phyloP scores from a whole-genome alignment of 2,113 vertebrate genomes.

The Ciconia maguari region DNA sequence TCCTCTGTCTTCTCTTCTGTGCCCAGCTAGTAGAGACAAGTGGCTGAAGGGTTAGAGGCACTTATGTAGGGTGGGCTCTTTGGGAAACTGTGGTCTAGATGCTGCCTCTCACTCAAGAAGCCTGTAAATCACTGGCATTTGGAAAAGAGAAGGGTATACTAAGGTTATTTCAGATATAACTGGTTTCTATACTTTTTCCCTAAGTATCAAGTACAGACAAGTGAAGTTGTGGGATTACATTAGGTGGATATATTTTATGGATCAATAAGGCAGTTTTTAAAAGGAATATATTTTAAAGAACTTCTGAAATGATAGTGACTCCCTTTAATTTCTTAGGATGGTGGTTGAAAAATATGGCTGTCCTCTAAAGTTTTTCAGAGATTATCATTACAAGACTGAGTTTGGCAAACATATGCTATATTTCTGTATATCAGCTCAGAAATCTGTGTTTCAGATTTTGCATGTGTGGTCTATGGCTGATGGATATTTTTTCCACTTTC shows the following conservation, averaged over 20 bases:
- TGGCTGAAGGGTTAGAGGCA: not conserved
- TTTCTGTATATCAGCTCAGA: not conserved
- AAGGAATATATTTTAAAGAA: not conserved
- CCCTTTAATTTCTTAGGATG: not conserved
- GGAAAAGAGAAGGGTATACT: not conserved
- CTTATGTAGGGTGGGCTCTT: not conserved
- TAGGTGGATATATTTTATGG: not conserved
- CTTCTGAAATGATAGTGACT: not conserved
- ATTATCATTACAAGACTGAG: not conserved
- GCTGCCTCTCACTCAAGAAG: not conserved
- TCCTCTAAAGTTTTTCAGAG: not conserved
- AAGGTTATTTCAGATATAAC: not conserved
- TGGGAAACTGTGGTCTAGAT: not conserved
- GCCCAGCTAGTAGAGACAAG: too few species aligned
- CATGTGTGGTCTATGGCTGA: not conserved
- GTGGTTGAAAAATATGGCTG: not conserved
- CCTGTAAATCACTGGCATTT: not conserved
- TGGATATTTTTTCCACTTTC: not conserved
- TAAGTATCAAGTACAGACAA: not conserved
- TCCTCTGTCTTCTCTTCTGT: not conserved
- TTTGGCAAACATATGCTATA: not conserved
- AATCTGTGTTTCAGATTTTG: not conserved
- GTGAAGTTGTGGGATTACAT: not conserved
- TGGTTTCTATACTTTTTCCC: not conserved
- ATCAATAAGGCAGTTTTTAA: not conserved